These are phyloP conservation scores for Thecophora atra DNA, from an alignment of 2,888 invertebrate species.

Conservation along the genomic window DNA sequence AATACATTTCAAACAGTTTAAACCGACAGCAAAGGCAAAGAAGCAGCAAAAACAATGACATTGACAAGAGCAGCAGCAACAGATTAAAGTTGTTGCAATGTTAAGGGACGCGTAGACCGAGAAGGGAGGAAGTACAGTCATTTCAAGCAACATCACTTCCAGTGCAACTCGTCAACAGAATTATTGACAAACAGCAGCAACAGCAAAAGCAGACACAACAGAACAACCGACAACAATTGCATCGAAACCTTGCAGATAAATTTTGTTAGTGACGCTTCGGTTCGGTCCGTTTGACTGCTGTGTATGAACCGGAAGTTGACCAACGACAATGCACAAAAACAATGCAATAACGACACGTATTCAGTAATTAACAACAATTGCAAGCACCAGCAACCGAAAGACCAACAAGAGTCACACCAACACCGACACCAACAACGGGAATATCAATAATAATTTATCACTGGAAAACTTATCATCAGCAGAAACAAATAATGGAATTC, in stretches of 20 bases:
- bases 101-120: too few species aligned
- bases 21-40: conserved; percentile 9
- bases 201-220: neutral
- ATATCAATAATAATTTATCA: conserved; percentile 34
- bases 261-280: neutral
- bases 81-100: too few species aligned
- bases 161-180: neutral
- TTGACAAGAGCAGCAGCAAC: too few species aligned
- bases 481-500: conserved; percentile 27
- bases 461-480: conserved; percentile 17
- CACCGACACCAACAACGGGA: conserved; percentile 21
- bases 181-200: neutral
- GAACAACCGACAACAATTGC: neutral
- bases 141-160: neutral
- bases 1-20: neutral
- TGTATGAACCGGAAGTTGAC: conserved; percentile 21
- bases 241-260: neutral
- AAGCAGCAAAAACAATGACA: neutral
- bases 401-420: neutral
- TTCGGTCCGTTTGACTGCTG: conserved; percentile 10
- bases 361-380: conserved; percentile 36
- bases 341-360: conserved; percentile 23
- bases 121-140: too few species aligned
- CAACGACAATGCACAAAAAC: conserved; percentile 5
- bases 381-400: conserved; percentile 3